Evolutionary conservation across 2,113 vertebrate genomes (phyloP).

Genomic region (Empidonax traillii): DNA sequence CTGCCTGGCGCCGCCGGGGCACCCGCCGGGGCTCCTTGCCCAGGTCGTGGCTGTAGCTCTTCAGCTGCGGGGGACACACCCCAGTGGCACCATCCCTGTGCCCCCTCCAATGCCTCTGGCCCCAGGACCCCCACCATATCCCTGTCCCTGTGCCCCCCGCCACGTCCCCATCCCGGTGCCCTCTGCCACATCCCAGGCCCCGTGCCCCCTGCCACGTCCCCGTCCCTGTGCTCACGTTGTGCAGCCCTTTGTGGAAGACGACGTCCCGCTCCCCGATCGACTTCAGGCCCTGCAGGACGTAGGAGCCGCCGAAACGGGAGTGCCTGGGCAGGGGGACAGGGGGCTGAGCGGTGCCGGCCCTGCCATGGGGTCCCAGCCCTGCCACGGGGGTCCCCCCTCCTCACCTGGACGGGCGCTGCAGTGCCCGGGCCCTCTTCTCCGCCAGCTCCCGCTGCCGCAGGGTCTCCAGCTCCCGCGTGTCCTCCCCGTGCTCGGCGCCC

Average conservation of each 20-base stretch:
- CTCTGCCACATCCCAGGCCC: background rate
- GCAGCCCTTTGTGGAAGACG: constrained; percentile 89
- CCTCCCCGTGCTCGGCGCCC: constrained; percentile 77
- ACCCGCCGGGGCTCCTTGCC: constrained; percentile 84
- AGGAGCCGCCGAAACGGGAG: constrained; percentile 93
- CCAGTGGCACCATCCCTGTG: accelerated
- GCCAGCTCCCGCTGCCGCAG: constrained; percentile 85
- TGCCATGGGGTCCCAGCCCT: accelerated
- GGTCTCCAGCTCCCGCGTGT: constrained; percentile 80
- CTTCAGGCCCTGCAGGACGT: constrained; percentile 88
- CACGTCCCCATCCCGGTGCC: background rate
- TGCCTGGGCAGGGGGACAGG: constrained; percentile 70
- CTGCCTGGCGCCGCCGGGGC: constrained; percentile 79
- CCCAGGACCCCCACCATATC: accelerated
- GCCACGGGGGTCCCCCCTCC: accelerated
- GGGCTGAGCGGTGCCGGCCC: accelerated
- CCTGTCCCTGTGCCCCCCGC: background rate
- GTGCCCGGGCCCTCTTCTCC: constrained; percentile 78
- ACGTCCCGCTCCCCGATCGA: constrained; percentile 89
- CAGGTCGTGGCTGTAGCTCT: constrained; percentile 86
- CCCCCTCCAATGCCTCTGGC: background rate
- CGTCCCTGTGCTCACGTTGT: constrained; percentile 76
- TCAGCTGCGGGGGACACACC: constrained; percentile 71
- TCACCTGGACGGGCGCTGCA: constrained; percentile 86
- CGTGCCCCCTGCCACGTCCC: too few species aligned